Percentiles rank a stretch among this genome's conserved stretches.
Evolutionary conservation across 2,113 vertebrate genomes (phyloP).

Genomic region (Oplegnathus fasciatus): DNA sequence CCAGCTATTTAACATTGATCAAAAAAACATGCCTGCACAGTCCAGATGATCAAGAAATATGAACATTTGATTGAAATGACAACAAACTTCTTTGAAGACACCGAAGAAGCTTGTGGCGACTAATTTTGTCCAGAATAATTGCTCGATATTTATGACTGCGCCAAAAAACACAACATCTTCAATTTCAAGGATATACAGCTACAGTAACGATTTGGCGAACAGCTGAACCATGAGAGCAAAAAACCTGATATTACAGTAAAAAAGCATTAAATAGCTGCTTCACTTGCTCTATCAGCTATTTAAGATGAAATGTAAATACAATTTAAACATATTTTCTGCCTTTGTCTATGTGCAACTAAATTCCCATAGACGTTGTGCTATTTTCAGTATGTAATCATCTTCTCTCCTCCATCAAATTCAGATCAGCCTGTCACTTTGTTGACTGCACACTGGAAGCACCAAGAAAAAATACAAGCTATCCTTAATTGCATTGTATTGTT

Average conservation of each 20-base stretch:
- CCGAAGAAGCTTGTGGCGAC: background rate
- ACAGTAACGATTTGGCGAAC: background rate
- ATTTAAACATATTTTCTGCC: too few species aligned
- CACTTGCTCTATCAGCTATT: background rate
- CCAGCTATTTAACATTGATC: background rate
- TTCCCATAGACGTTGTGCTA: background rate
- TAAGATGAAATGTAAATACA: background rate
- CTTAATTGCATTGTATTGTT: background rate
- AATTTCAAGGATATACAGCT: too few species aligned
- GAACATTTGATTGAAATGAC: background rate
- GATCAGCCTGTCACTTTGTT: conserved; percentile 4
- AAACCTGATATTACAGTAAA: background rate
- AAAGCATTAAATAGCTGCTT: background rate
- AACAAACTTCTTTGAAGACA: background rate
- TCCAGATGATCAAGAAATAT: background rate
- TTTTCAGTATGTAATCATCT: background rate
- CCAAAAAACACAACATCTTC: background rate
- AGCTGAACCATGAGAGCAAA: background rate
- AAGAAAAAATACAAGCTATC: background rate
- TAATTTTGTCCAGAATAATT: background rate
- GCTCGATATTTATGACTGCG: background rate
- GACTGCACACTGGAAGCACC: background rate
- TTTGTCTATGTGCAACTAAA: background rate
- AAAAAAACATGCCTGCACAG: background rate
- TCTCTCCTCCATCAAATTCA: background rate